phyloP scores from a whole-genome alignment of 2,888 invertebrate species.

The Caenorhabditis angaria region DNA sequence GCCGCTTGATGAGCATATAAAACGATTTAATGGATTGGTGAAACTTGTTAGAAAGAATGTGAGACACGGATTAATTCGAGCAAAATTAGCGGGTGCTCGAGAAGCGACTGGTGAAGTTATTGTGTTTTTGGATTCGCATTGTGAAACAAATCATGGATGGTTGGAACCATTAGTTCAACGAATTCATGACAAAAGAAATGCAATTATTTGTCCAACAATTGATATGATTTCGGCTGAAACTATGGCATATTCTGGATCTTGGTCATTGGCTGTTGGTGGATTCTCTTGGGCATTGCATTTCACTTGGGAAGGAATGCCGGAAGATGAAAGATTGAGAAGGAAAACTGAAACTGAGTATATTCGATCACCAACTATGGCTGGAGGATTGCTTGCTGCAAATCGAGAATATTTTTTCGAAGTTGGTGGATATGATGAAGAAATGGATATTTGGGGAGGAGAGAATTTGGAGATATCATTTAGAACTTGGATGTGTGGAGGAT shows the following conservation, averaged over 20 bases:
- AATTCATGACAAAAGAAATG: constrained; percentile 82
- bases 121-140: constrained; percentile 90
- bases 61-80: constrained; percentile 87
- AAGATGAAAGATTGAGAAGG: constrained; percentile 77
- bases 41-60: constrained; percentile 81
- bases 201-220: constrained; percentile 91
- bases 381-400: constrained; percentile 92
- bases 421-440: constrained; percentile 81
- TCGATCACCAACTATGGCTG: constrained; percentile 95
- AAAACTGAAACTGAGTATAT: constrained; percentile 49
- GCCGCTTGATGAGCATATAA: constrained; percentile 83
- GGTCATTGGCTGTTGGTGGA: constrained; percentile 46
- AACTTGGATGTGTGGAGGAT: constrained; percentile 85
- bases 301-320: constrained; percentile 79
- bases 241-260: constrained; percentile 78
- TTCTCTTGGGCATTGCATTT: constrained; percentile 76
- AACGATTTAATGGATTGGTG: constrained; percentile 76
- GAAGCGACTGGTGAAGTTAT: constrained; percentile 82
- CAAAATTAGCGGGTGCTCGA: constrained; percentile 85
- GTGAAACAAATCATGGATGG: constrained; percentile 85
- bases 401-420: constrained; percentile 92
- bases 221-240: constrained; percentile 88
- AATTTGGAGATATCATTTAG: constrained; percentile 97
- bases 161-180: constrained; percentile 87
- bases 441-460: constrained; percentile 99